Conservation (phyloP, 2,797 vertebrate species). For the Rhynchonycteris naso region DNA sequence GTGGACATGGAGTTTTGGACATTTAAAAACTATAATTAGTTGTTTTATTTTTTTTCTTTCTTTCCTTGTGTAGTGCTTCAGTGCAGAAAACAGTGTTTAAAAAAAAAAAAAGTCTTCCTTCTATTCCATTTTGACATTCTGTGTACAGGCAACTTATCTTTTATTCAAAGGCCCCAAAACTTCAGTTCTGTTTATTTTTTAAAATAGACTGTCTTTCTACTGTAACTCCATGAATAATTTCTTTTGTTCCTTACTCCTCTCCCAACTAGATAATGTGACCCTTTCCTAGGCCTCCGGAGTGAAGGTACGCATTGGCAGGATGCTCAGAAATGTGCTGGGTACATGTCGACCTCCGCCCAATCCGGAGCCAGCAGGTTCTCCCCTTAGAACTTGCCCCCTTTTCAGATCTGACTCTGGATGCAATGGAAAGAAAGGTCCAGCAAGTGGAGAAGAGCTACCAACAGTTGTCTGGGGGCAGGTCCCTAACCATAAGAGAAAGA, state of each 20-base stretch:
- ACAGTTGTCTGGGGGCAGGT: background rate
- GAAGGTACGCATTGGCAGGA: background rate
- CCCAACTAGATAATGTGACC: constrained; percentile 21
- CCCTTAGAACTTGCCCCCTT: background rate
- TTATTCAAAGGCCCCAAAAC: constrained; percentile 79
- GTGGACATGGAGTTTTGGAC: constrained; percentile 92
- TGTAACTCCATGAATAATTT: constrained; percentile 75
- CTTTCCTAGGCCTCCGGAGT: constrained; percentile 32
- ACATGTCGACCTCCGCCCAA: background rate
- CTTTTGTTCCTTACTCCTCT: constrained; percentile 70
- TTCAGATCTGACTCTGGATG: background rate
- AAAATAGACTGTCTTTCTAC: constrained; percentile 71
- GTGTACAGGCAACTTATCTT: constrained; percentile 75
- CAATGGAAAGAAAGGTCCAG: background rate
- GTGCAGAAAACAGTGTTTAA: constrained; percentile 76
- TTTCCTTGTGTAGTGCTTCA: constrained; percentile 78
- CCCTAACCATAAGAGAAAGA: background rate
- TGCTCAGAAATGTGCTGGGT: rapidly evolving
- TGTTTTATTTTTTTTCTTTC: constrained; percentile 83
- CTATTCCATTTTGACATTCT: constrained; percentile 78
- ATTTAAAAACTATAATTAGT: constrained; percentile 90
- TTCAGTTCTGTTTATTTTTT: constrained; percentile 76
- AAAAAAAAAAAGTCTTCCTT: constrained; percentile 56
- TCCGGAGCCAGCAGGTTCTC: background rate
- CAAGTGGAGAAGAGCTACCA: background rate